phyloP scores from a whole-genome alignment of 1,140 invertebrate genomes.

The Ericerus pela region DNA sequence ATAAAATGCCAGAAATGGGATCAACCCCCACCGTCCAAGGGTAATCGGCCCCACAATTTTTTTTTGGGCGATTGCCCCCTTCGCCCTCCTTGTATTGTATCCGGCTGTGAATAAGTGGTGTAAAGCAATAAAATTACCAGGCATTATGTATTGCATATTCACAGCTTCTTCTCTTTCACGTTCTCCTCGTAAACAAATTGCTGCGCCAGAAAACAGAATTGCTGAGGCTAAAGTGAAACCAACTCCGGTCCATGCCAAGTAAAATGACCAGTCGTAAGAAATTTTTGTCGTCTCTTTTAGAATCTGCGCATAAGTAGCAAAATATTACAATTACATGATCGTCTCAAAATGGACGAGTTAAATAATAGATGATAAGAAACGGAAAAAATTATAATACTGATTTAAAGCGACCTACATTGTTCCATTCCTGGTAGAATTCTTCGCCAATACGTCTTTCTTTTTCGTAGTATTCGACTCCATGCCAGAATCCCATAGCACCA shows the following conservation, averaged over 20 bases:
- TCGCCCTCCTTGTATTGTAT: no score
- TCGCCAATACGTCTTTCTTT: conserved; percentile 82
- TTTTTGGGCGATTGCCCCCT: no score
- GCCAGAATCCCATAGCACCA: conserved; percentile 86
- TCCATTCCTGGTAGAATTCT: conserved; percentile 83
- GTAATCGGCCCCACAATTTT: neutral
- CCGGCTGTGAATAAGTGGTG: no score
- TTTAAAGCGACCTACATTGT: conserved; percentile 50
- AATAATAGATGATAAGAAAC: neutral
- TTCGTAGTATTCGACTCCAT: conserved; percentile 88
- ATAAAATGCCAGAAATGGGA: neutral
- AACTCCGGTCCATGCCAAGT: conserved; percentile 87
- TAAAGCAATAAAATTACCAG: no score
- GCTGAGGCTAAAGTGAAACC: conserved; percentile 72
- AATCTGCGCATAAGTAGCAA: conserved; percentile 41
- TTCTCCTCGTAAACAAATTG: conserved; percentile 81
- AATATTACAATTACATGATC: neutral
- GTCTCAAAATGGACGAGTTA: no score
- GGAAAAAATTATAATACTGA: neutral
- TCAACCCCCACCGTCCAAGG: neutral
- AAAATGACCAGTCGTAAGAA: conserved; percentile 89
- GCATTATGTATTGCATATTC: conserved; percentile 96
- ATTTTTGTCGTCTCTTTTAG: conserved; percentile 70
- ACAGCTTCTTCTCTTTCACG: conserved; percentile 82
- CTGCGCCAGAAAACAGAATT: conserved; percentile 79